A percentile compares a stretch with the other conserved stretches of the same genome.
phyloP scores from a whole-genome alignment of 2,888 invertebrate genomes.

The Hydropsyche betteni region DNA sequence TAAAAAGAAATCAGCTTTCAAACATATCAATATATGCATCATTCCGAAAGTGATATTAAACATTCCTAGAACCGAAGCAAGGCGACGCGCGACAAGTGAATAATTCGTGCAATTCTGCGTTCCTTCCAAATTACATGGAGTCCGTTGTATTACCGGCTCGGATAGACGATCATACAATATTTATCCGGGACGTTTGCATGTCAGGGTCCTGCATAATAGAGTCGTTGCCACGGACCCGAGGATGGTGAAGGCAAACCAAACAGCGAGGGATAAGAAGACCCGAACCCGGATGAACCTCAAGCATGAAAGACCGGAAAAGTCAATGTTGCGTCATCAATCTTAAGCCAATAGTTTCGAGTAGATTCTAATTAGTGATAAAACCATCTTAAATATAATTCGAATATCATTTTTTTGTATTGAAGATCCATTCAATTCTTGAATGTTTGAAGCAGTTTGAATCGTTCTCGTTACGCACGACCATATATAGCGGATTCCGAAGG shows the following conservation, averaged over 20 bases:
- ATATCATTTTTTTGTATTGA: too few species aligned
- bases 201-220: slow-evolving; percentile 37
- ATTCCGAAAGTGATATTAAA: too few species aligned
- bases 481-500: not conserved
- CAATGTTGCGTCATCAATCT: slow-evolving; percentile 31
- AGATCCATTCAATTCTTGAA: too few species aligned
- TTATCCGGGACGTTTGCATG: slow-evolving; percentile 36
- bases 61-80: not conserved
- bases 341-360: not conserved
- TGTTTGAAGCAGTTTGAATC: not conserved
- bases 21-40: too few species aligned
- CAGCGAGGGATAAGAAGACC: too few species aligned
- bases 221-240: slow-evolving; percentile 9
- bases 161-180: slow-evolving; percentile 19
- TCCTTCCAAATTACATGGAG: slow-evolving; percentile 3
- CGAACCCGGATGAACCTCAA: too few species aligned
- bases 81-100: slow-evolving; percentile 5
- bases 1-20: too few species aligned
- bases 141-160: not conserved
- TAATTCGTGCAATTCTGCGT: slow-evolving; percentile 13
- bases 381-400: too few species aligned
- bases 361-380: too few species aligned
- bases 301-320: not conserved
- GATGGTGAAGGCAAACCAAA: not conserved
- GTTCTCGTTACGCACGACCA: not conserved